Percentiles rank a stretch among this genome's conserved stretches.
These are phyloP conservation scores for Saiga tatarica DNA, from an alignment of 2,113 vertebrate genomes.

Conservation along the genomic window DNA sequence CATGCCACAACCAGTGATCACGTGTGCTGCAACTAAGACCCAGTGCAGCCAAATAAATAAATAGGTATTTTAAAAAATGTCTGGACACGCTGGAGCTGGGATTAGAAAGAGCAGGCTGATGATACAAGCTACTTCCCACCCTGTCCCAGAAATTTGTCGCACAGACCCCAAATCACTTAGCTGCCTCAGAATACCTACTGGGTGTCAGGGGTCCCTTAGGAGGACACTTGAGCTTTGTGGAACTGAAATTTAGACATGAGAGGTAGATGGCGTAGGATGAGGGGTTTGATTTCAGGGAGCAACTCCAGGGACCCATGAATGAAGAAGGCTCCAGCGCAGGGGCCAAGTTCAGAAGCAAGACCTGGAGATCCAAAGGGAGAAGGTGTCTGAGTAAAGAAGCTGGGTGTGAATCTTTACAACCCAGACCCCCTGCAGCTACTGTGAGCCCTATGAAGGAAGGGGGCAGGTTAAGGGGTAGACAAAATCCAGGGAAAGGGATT, in stretches of 20 bases:
- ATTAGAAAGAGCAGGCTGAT: not conserved
- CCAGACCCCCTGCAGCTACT: not conserved
- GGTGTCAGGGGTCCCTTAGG: not conserved
- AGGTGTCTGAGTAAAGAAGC: not conserved
- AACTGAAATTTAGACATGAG: not conserved
- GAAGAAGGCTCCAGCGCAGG: not conserved
- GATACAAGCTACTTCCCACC: not conserved
- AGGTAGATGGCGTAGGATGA: not conserved
- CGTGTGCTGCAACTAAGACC: not conserved
- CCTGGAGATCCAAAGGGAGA: not conserved
- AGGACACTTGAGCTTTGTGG: not conserved
- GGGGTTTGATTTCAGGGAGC: not conserved
- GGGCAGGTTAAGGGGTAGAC: not conserved
- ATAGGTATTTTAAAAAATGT: not conserved
- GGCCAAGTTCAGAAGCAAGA: not conserved
- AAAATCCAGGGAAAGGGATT: not conserved
- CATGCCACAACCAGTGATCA: not conserved
- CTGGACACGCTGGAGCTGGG: accelerated
- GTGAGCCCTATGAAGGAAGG: not conserved
- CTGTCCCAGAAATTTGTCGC: not conserved
- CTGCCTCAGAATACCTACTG: not conserved
- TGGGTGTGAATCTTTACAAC: not conserved
- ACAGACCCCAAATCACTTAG: not conserved
- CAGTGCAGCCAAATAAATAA: not conserved
- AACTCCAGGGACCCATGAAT: not conserved